These are phyloP conservation scores for Morbakka virulenta DNA, from an alignment of 30 jellyfish, hydroid and myxozoan species.

Conservation along the genomic window DNA sequence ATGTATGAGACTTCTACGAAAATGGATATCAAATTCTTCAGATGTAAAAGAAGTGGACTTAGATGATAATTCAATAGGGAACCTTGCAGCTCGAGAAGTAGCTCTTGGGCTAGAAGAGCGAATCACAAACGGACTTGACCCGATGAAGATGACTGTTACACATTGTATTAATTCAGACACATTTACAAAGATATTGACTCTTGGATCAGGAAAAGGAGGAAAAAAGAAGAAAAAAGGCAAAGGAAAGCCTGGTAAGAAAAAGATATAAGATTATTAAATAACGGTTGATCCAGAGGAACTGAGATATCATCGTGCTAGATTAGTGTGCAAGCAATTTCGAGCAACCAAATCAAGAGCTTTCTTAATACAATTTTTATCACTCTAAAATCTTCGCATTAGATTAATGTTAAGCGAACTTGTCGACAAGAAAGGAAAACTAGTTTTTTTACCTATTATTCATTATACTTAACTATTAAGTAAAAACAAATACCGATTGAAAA, in stretches of 20 bases:
- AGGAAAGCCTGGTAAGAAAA: slow-evolving; percentile 62
- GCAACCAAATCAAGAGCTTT: too few relatives aligned
- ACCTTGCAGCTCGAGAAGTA: slow-evolving; percentile 74
- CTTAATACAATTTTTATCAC: too few relatives aligned
- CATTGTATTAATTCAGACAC: slow-evolving; percentile 72
- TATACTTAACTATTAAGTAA: too few relatives aligned
- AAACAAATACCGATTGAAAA: too few relatives aligned
- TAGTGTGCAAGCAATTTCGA: too few relatives aligned
- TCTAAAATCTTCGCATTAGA: too few relatives aligned
- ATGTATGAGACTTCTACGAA: slow-evolving; percentile 62
- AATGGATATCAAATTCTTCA: slow-evolving; percentile 72
- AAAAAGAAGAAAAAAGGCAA: slow-evolving; percentile 46
- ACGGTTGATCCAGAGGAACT: too few relatives aligned
- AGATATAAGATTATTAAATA: neutral
- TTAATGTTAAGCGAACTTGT: too few relatives aligned
- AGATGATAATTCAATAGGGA: slow-evolving; percentile 77
- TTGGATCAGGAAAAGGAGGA: slow-evolving; percentile 50
- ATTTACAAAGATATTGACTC: slow-evolving; percentile 41
- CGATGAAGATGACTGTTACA: slow-evolving; percentile 50
- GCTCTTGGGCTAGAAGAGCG: slow-evolving; percentile 52
- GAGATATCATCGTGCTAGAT: too few relatives aligned
- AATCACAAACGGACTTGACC: slow-evolving; percentile 53
- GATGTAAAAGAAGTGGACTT: slow-evolving; percentile 62
- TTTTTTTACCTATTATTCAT: too few relatives aligned
- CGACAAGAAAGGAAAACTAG: too few relatives aligned